A percentile compares a stretch with the other conserved stretches of the same genome.
Conservation (phyloP, 2,888 invertebrate species). For the Lordiphosa andalusiaca region DNA sequence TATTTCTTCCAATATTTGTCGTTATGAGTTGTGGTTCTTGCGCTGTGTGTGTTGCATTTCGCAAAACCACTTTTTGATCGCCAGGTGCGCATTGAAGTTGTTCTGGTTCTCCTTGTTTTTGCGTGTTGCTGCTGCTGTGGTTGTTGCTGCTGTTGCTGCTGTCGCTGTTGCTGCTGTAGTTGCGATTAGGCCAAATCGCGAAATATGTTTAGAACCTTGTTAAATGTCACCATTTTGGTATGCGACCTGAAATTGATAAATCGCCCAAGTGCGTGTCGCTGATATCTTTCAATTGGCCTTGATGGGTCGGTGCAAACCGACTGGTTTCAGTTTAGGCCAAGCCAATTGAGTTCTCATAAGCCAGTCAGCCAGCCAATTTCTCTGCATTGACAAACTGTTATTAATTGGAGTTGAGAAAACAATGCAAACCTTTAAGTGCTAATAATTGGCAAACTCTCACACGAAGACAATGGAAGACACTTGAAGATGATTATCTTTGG, state of each 20-base stretch:
- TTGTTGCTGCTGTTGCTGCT: constrained; percentile 21
- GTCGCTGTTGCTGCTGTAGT: constrained; percentile 25
- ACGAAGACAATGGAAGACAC: constrained; percentile 64
- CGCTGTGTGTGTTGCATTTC: constrained; percentile 44
- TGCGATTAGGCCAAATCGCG: constrained; percentile 40
- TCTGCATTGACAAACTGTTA: constrained; percentile 71
- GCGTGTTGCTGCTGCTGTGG: constrained; percentile 21
- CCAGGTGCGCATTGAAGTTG: constrained; percentile 68
- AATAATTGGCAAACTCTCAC: constrained; percentile 62
- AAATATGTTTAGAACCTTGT: constrained; percentile 65
- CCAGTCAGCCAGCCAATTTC: constrained; percentile 52
- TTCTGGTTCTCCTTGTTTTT: constrained; percentile 67
- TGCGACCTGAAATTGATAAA: constrained; percentile 72
- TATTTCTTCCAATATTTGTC: constrained; percentile 13
- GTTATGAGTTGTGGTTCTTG: constrained; percentile 36
- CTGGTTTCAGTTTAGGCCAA: constrained; percentile 7
- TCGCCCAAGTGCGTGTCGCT: constrained; percentile 57
- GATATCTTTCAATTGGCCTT: constrained; percentile 29
- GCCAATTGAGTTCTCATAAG: constrained; percentile 35
- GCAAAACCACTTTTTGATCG: constrained; percentile 66
- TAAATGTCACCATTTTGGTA: constrained; percentile 63
- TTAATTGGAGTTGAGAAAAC: constrained; percentile 62
- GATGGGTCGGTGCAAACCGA: background rate
- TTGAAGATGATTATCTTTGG: constrained; percentile 62
- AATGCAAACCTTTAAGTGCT: constrained; percentile 61